Evolutionary conservation across 2,797 vertebrate species (phyloP), one percentile per base, ranked within the genome.

Genomic region (Betta splendens): DNA sequence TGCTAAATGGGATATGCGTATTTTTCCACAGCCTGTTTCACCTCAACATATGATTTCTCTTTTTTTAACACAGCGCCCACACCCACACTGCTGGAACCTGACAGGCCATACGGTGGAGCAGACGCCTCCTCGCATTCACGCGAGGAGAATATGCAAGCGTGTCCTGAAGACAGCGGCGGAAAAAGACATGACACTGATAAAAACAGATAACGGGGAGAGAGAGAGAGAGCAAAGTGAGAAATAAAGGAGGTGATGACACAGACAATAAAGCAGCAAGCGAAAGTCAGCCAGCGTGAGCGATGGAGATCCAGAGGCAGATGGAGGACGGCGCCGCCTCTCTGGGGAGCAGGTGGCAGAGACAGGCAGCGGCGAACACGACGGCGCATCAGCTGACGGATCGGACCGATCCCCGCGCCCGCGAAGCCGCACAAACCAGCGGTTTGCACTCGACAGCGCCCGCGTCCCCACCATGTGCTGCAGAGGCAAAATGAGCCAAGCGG

Each of bases 101-200:
- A 85, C 71, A 69, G 76, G 68, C 76, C 80, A 81, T 78, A 79
- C 71, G 81, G 73, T 72, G 64, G 51, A 50, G 68, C 64, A 67
- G 70, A 79, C 69, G 73, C 74, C 59, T 69, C 65, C 66, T 75
- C 59, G 25, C 62, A 42, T 45, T 59, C 46, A 60, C 50, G 65
- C 20, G 60, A 65, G 67, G 52, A 54, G 72, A 55, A 52, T 49
- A 42, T 69, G 44, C 60, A 53, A 62, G 57, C 20, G 66, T 47
- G 45, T 28, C 36, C 9, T n/a, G 29, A 16, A 21, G 38, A 54
- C 35, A 38, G 56, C 36, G 42, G 12, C 21, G 42, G 35, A 69
- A 54, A 64, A 60, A 64, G 78, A 78, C 74, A 81, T 58, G 33
- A 39, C 8, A 10, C 71, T 62, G 73, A 86, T 81, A 84, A 78